Conservation (phyloP, 2,113 vertebrate genomes). For the Crypturellus undulatus region DNA sequence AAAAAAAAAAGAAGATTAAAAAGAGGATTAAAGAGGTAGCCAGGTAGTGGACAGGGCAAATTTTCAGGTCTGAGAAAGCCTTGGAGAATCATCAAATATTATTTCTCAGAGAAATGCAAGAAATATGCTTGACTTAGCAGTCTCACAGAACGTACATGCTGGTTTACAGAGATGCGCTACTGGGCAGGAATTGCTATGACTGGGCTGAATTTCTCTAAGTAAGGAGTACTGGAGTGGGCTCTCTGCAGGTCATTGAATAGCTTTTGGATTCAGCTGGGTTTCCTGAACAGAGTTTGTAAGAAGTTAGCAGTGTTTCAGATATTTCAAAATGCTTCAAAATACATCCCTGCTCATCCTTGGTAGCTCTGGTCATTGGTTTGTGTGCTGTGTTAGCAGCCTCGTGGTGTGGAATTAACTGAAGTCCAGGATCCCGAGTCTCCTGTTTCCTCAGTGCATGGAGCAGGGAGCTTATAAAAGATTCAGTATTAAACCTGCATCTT, state of each 20-base stretch:
- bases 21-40: slow-evolving; percentile 20
- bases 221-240: neutral
- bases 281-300: neutral
- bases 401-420: neutral
- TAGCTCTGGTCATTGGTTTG: neutral
- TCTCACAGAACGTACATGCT: neutral
- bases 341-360: neutral
- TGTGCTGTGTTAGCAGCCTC: neutral
- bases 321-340: neutral
- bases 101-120: slow-evolving; percentile 13
- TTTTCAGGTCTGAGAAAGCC: slow-evolving; percentile 17
- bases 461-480: slow-evolving; percentile 10
- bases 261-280: neutral
- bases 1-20: neutral
- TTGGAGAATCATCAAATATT: slow-evolving; percentile 30
- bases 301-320: neutral
- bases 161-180: neutral
- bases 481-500: slow-evolving; percentile 44
- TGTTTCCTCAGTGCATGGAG: slow-evolving; percentile 8
- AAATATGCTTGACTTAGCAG: slow-evolving; percentile 8
- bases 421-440: neutral
- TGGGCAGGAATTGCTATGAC: neutral
- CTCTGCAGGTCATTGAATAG: fast-evolving
- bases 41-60: slow-evolving; percentile 7
- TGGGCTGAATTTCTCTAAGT: neutral